A percentile compares a stretch with the other conserved stretches of the same genome.
phyloP scores from a whole-genome alignment of 2,113 vertebrate genomes.

The Ctenomys sociabilis region DNA sequence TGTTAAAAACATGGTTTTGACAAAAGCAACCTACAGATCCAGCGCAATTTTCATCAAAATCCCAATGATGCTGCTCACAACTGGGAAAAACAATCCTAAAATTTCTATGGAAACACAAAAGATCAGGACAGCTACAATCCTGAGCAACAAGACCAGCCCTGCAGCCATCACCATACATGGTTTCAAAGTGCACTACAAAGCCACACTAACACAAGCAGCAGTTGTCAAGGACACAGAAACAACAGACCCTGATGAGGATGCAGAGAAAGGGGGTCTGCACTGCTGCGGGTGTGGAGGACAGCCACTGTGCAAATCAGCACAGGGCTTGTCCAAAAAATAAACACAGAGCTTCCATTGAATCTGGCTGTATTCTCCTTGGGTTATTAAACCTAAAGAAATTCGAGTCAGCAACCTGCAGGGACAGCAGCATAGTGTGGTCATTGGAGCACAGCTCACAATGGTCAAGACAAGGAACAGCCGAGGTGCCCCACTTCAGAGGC shows the following conservation, averaged over 20 bases:
- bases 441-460: background rate
- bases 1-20: background rate
- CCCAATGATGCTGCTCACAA: background rate
- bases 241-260: background rate
- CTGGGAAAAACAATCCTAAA: background rate
- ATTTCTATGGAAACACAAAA: background rate
- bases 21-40: background rate
- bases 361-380: background rate
- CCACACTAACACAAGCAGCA: background rate
- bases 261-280: too few relatives aligned
- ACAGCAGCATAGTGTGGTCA: background rate
- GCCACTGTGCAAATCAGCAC: background rate
- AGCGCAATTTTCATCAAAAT: background rate
- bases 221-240: background rate
- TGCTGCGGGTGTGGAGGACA: background rate
- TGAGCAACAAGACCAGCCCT: background rate
- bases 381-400: background rate
- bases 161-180: background rate
- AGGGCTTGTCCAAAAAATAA: background rate
- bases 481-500: background rate
- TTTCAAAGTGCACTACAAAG: background rate
- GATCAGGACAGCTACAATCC: background rate
- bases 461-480: background rate
- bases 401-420: background rate
- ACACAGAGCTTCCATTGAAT: background rate